These are phyloP conservation scores for Lasioglossum morio DNA, from an alignment of 2,888 invertebrate species.

Conservation along the genomic window DNA sequence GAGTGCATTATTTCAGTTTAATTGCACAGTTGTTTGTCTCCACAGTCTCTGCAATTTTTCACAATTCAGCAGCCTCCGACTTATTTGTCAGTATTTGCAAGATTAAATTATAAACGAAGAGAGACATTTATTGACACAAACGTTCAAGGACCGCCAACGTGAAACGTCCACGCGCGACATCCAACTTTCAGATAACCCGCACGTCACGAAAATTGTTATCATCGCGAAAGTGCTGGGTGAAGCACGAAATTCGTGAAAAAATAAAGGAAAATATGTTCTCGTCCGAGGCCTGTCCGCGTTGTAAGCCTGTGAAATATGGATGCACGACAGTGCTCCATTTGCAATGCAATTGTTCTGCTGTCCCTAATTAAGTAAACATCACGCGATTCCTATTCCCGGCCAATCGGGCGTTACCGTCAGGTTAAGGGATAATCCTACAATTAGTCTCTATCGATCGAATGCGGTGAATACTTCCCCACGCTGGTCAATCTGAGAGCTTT, in stretches of 20 bases:
- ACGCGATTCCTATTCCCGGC: constrained; percentile 37
- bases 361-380: constrained; percentile 54
- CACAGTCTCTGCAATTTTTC: background rate
- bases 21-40: background rate
- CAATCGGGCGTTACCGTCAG: constrained; percentile 49
- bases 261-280: background rate
- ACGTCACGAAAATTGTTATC: background rate
- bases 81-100: background rate
- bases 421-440: constrained; percentile 56
- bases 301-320: background rate
- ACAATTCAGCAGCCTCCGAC: background rate
- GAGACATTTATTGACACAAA: background rate
- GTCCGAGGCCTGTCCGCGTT: background rate
- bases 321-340: background rate
- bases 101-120: background rate
- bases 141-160: background rate
- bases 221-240: background rate
- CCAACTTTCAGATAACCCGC: background rate
- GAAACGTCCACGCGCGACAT: background rate
- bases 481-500: constrained; percentile 28
- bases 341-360: constrained; percentile 15
- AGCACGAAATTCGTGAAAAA: background rate
- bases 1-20: background rate
- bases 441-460: constrained; percentile 49
- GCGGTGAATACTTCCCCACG: constrained; percentile 45